These are phyloP conservation scores for Reinhardtius hippoglossoides DNA, from an alignment of 2,113 vertebrate genomes.

Conservation along the genomic window DNA sequence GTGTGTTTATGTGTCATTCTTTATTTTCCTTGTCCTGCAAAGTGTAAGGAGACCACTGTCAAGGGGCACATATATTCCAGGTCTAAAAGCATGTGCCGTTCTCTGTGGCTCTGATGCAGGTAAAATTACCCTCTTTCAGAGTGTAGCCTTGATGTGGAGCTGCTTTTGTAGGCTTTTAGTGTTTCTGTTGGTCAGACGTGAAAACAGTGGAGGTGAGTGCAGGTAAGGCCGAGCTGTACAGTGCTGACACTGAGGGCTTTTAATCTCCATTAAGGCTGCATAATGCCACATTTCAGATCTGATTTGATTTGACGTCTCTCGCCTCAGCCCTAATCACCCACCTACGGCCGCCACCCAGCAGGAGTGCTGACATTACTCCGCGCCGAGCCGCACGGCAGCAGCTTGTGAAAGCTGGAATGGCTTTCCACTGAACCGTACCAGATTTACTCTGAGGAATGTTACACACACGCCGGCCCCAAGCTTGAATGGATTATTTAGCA, in stretches of 20 bases:
- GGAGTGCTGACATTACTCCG: constrained; percentile 45
- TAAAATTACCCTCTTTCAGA: constrained; percentile 31
- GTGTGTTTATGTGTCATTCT: neutral
- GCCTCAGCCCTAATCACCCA: constrained; percentile 44
- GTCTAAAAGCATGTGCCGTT: constrained; percentile 16
- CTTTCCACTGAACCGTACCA: constrained; percentile 15
- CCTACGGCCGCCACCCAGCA: constrained; percentile 32
- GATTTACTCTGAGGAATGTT: constrained; percentile 2
- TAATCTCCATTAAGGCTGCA: constrained; percentile 73
- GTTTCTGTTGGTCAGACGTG: constrained; percentile 44
- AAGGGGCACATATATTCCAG: neutral
- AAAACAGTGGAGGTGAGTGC: constrained; percentile 36
- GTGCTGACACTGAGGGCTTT: constrained; percentile 60
- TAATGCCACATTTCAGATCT: constrained; percentile 65
- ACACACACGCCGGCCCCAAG: neutral
- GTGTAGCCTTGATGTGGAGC: constrained; percentile 23
- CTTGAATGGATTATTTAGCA: neutral
- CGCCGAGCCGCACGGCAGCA: neutral
- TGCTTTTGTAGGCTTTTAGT: constrained; percentile 53
- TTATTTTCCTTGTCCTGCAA: neutral
- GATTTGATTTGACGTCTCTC: constrained; percentile 72
- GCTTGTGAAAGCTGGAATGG: constrained; percentile 18
- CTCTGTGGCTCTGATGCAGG: neutral
- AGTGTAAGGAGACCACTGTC: neutral
- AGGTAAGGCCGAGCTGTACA: constrained; percentile 22